These are phyloP conservation scores for Rhea americana DNA, from an alignment of 2,113 vertebrate genomes.

Conservation along the genomic window DNA sequence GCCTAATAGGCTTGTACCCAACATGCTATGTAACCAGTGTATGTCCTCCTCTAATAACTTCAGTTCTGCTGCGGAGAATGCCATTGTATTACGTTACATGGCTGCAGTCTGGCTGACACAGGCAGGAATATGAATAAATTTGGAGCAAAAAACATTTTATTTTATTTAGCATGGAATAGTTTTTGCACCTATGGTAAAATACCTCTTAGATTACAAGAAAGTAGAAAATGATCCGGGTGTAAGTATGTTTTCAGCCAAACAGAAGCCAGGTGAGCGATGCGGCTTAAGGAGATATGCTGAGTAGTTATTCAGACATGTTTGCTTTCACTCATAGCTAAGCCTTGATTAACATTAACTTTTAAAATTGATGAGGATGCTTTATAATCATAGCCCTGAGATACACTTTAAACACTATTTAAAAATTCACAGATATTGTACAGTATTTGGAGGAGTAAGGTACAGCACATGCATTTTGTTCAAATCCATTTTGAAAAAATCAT, in stretches of 20 bases:
- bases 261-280: not conserved
- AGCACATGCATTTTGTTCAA: not conserved
- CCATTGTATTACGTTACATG: not conserved
- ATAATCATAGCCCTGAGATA: not conserved
- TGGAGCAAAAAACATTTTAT: not conserved
- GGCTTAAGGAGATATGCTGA: not conserved
- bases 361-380: not conserved
- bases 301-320: not conserved
- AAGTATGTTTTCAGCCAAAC: not conserved
- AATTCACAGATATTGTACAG: not conserved
- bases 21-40: not conserved
- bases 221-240: not conserved
- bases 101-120: not conserved
- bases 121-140: not conserved
- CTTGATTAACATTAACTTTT: conserved; percentile 44
- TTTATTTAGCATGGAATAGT: not conserved
- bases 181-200: not conserved
- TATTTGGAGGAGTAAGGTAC: not conserved
- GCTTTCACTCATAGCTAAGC: not conserved
- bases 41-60: not conserved
- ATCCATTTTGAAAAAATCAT: not conserved
- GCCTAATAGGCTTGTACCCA: conserved; percentile 3
- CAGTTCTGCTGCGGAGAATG: not conserved
- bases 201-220: not conserved
- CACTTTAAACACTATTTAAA: not conserved